Evolutionary conservation across 2,797 vertebrate species (phyloP).

Genomic region (Micrastur ruficollis): DNA sequence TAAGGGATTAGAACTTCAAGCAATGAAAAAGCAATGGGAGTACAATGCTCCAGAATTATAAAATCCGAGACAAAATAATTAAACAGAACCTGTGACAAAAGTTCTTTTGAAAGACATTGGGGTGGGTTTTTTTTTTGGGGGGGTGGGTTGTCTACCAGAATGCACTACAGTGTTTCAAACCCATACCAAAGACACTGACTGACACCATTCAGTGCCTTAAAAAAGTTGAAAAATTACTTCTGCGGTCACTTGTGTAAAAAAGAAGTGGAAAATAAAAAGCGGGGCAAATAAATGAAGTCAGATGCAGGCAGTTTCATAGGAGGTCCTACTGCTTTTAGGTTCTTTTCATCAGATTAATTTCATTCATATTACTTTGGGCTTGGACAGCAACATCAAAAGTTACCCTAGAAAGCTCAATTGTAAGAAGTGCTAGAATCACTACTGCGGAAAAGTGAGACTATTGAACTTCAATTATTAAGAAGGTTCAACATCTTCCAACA

Average conservation of each 20-base stretch:
- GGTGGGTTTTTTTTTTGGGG: background rate
- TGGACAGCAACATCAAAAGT: background rate
- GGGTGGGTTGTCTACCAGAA: background rate
- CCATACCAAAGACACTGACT: background rate
- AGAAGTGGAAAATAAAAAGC: background rate
- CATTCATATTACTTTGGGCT: background rate
- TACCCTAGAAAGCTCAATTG: background rate
- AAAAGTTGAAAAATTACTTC: background rate
- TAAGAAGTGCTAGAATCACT: background rate
- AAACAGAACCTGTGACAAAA: background rate
- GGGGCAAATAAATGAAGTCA: background rate
- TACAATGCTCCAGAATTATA: background rate
- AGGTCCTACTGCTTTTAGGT: background rate
- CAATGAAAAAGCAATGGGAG: background rate
- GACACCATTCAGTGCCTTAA: background rate
- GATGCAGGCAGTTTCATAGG: background rate
- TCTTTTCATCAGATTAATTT: background rate
- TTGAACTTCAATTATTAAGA: background rate
- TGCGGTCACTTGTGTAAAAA: background rate
- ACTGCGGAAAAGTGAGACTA: background rate
- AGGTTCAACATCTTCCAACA: background rate
- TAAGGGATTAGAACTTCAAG: background rate
- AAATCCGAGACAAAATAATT: background rate
- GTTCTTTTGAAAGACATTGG: background rate
- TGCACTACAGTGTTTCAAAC: background rate